phyloP scores from a whole-genome alignment of 2,888 invertebrate species.

The Griposia aprilina region DNA sequence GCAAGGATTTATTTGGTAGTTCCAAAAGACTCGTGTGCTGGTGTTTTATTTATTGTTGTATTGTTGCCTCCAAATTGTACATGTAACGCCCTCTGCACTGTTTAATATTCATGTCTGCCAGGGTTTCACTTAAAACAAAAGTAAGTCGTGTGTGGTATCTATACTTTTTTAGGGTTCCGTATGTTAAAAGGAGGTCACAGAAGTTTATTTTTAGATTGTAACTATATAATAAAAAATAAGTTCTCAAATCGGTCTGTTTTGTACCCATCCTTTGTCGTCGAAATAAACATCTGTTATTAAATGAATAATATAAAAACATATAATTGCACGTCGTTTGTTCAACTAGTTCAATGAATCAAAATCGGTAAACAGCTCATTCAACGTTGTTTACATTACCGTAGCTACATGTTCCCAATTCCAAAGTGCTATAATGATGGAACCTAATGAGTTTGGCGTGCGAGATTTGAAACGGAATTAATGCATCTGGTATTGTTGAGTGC shows the following conservation, averaged over 20 bases:
- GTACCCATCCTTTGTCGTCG: too few relatives aligned
- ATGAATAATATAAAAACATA: background rate
- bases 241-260: too few relatives aligned
- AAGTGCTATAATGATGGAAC: slow-evolving; percentile 30
- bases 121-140: too few relatives aligned
- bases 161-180: too few relatives aligned
- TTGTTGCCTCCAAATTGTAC: too few relatives aligned
- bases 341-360: slow-evolving; percentile 20
- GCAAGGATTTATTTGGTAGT: too few relatives aligned
- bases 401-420: slow-evolving; percentile 22
- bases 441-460: slow-evolving; percentile 51
- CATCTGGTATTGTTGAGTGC: slow-evolving; percentile 47
- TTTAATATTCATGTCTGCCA: too few relatives aligned
- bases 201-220: background rate
- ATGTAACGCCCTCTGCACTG: too few relatives aligned
- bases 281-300: background rate
- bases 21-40: too few relatives aligned
- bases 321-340: background rate
- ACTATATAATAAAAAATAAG: too few relatives aligned
- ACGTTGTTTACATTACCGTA: background rate
- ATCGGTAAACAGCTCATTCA: slow-evolving; percentile 20
- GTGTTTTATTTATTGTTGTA: too few relatives aligned
- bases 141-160: too few relatives aligned
- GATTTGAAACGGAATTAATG: slow-evolving; percentile 57
- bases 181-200: background rate